Evolutionary conservation across 2,797 vertebrate species (phyloP).

Genomic region (Brotogeris chrysoptera): DNA sequence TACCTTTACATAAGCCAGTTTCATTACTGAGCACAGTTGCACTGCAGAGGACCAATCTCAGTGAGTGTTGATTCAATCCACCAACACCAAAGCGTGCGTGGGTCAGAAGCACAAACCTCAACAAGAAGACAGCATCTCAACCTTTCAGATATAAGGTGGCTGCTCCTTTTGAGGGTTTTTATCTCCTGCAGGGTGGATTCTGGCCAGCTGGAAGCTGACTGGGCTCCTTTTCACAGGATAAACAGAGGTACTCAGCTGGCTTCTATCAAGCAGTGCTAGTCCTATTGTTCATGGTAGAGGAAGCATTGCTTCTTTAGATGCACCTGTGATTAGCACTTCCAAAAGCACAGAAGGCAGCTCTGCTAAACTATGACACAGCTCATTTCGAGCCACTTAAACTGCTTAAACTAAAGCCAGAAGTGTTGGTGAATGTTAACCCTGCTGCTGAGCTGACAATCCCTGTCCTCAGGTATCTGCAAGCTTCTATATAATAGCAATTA

Average conservation of each 20-base stretch:
- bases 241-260: neutral
- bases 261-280: neutral
- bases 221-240: neutral
- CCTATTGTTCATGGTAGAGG: neutral
- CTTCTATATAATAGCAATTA: neutral
- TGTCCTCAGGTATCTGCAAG: neutral
- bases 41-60: rapidly evolving
- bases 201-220: neutral
- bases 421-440: neutral
- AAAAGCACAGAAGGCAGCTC: neutral
- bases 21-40: rapidly evolving
- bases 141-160: rapidly evolving
- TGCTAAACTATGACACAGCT: neutral
- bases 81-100: rapidly evolving
- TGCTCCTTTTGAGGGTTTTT: neutral
- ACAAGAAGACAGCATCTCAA: rapidly evolving
- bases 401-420: neutral
- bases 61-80: rapidly evolving
- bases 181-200: neutral
- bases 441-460: neutral
- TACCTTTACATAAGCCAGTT: neutral
- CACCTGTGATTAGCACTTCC: neutral
- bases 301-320: neutral
- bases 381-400: neutral
- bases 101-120: neutral